Base-by-base conservation (phyloP, 1,140 invertebrate species). In the Elysia chlorotica region DNA sequence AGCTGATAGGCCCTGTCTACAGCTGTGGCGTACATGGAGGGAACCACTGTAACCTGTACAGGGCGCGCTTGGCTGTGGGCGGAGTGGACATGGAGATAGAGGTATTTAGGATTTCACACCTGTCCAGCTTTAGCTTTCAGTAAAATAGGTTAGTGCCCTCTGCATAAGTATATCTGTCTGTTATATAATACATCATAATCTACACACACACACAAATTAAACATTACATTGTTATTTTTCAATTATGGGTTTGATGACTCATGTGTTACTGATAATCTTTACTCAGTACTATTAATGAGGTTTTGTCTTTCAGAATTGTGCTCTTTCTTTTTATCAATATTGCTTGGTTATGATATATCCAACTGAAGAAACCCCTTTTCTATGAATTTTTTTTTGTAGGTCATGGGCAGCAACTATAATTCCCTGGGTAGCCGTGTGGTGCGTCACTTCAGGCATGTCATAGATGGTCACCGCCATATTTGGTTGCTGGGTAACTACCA, bases 11-110 rank as follows among this genome's bases (percentile, higher is more conserved):
- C 19, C 76, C 78, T 14, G 81, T 86, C 6, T 74, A 80, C 21
- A 86, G 85, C 74, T 79, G 80, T 65, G 85, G 85, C 17, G 82
- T 85, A 2, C 83, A 85, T 67, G 80, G 81, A 2, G 81, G 84
- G 10, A 78, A 77, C 53, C 76, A 75, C 25, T 85, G 83, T 53
- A 84, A 81, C 57, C 70, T 86, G 21, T 85, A 86, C 69, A 79
- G 77, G 53, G 84, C 82, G 0, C 76, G 74, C 59, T 69, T 86
- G 10, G 53, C 72, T 37, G 76, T 86, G 23, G 85, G 85, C 10
- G 78, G 74, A 6, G 76, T 79, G 59, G 72, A 77, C 19, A 37
- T 86, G 28, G 81, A 84, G 65, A 84, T 85, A 57, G 85, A 86
- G 76, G 85, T 84, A 74, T 69, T 53, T 66, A n/a, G n/a, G n/a